Conservation (phyloP, 2,888 invertebrate genomes). For the Alloplasta piceator region DNA sequence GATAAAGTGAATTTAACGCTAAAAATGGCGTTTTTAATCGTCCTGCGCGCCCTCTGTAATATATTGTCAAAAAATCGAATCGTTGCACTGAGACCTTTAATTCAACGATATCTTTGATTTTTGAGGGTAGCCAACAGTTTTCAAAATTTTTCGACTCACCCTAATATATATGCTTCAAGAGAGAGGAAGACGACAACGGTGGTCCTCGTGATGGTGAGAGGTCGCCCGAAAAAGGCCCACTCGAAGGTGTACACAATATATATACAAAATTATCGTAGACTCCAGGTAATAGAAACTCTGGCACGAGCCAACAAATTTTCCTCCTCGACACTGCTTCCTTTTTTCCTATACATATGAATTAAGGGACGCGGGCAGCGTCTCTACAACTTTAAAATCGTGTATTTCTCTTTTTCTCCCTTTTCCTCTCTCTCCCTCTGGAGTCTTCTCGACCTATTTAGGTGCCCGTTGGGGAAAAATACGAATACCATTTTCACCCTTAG, state of each 20-base stretch:
- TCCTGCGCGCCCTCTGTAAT: no score
- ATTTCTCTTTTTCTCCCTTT: neutral
- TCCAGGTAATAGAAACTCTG: constrained; percentile 72
- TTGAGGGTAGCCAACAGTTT: no score
- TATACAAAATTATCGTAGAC: constrained; percentile 29
- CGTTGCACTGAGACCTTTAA: no score
- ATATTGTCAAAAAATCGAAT: no score
- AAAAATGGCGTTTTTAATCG: no score
- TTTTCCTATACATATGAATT: neutral
- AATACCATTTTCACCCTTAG: neutral
- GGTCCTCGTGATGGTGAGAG: constrained; percentile 45
- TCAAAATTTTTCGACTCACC: no score
- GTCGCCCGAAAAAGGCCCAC: constrained; percentile 48
- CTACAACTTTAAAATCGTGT: neutral
- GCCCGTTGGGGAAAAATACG: neutral
- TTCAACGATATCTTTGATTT: no score
- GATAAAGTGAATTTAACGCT: no score
- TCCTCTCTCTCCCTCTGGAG: neutral
- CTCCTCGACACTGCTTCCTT: neutral
- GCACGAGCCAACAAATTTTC: constrained; percentile 74
- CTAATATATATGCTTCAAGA: neutral
- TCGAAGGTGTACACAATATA: constrained; percentile 22
- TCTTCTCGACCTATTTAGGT: constrained; percentile 6
- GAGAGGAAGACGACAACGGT: constrained; percentile 45
- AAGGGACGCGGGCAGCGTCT: no score